Conservation (phyloP, 2,888 invertebrate genomes). For the Zaprionus bogoriensis region DNA sequence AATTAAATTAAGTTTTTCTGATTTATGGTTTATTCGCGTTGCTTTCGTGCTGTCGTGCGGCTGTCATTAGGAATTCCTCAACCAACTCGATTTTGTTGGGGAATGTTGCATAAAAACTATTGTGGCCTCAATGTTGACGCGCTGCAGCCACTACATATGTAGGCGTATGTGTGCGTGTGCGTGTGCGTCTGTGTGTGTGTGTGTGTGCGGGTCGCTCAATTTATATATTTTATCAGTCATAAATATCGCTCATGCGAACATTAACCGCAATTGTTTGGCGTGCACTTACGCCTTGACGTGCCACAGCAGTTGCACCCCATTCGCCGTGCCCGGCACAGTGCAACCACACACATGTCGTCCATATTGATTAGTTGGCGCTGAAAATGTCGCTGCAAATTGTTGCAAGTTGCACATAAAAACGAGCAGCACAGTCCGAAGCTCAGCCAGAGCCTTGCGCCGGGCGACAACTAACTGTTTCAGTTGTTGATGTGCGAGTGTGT, state of each 20-base stretch:
- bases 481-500: constrained; percentile 8
- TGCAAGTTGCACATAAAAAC: constrained; percentile 55
- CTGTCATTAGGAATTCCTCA: constrained; percentile 6
- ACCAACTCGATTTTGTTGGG: background rate
- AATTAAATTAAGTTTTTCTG: too few species aligned
- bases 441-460: constrained; percentile 25
- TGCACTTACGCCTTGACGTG: constrained; percentile 62
- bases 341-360: constrained; percentile 58
- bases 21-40: background rate
- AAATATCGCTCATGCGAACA: constrained; percentile 71
- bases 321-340: background rate
- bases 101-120: constrained; percentile 21
- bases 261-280: constrained; percentile 74
- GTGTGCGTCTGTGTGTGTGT: constrained; percentile 8
- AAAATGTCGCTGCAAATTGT: constrained; percentile 73
- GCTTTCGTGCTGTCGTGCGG: background rate
- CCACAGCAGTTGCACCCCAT: constrained; percentile 12
- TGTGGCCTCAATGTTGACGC: constrained; percentile 14
- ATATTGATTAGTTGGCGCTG: constrained; percentile 75
- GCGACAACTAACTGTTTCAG: constrained; percentile 20
- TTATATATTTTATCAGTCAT: constrained; percentile 75
- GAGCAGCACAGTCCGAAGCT: constrained; percentile 5
- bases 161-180: constrained; percentile 1
- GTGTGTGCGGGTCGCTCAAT: constrained; percentile 32
- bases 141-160: constrained; percentile 1